Percentiles rank a stretch among this genome's conserved stretches.
phyloP scores from a whole-genome alignment of 1,140 invertebrate species.

The Trinorchestia longiramus region DNA sequence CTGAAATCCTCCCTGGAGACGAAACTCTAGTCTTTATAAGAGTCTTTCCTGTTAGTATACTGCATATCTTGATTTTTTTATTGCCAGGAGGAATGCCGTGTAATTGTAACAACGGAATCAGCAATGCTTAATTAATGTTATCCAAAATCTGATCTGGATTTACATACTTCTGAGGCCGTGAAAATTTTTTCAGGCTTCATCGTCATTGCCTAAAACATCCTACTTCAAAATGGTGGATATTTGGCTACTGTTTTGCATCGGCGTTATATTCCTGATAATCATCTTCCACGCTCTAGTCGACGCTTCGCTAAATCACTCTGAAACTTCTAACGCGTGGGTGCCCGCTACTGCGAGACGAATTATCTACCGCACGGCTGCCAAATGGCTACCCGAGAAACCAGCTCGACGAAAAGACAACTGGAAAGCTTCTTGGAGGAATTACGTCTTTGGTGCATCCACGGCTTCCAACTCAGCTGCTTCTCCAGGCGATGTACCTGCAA shows the following conservation, averaged over 20 bases:
- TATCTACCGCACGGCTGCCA: background rate
- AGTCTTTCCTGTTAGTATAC: too few species aligned
- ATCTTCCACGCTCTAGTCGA: constrained; percentile 52
- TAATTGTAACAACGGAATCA: too few species aligned
- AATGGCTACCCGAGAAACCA: background rate
- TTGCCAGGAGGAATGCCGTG: too few species aligned
- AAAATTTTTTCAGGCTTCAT: constrained; percentile 41
- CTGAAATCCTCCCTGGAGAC: too few species aligned
- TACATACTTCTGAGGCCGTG: too few species aligned
- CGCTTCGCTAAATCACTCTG: background rate
- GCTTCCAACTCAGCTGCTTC: background rate
- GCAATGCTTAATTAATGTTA: too few species aligned
- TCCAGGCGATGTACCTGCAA: background rate
- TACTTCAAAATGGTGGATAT: constrained; percentile 57
- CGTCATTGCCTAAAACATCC: constrained; percentile 52
- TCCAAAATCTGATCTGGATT: too few species aligned
- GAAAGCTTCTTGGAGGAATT: background rate
- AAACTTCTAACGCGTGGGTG: background rate
- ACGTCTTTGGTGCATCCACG: background rate
- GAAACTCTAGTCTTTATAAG: too few species aligned
- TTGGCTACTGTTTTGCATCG: constrained; percentile 57
- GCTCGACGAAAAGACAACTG: background rate
- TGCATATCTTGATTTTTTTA: too few species aligned
- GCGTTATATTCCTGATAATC: constrained; percentile 55
- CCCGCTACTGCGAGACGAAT: background rate